Conservation (phyloP, 1,140 invertebrate species). For the Hycleus cichorii region DNA sequence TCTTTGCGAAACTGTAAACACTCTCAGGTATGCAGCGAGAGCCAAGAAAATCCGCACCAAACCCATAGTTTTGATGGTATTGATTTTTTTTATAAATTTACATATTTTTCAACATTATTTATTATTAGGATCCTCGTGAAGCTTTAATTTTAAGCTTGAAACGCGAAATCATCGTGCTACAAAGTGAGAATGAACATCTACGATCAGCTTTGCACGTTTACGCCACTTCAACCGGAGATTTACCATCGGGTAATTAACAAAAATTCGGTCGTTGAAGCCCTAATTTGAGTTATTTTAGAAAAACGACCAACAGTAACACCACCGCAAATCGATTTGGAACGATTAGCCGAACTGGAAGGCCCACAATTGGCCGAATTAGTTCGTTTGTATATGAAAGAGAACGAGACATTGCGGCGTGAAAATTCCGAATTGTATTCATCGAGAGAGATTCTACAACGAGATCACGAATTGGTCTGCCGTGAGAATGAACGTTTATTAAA, state of each 20-base stretch:
- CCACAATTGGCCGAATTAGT: constrained; percentile 66
- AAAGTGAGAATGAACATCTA: constrained; percentile 88
- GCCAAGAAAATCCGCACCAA: constrained; percentile 85
- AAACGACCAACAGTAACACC: constrained; percentile 39
- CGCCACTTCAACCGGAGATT: constrained; percentile 10
- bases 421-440: constrained; percentile 78
- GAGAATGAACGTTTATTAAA: constrained; percentile 84
- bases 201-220: constrained; percentile 53
- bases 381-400: constrained; percentile 74
- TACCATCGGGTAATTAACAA: constrained; percentile 1
- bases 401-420: constrained; percentile 75
- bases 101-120: not conserved
- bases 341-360: constrained; percentile 62
- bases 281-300: constrained; percentile 18
- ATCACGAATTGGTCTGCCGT: constrained; percentile 81
- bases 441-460: constrained; percentile 70
- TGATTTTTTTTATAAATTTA: not conserved
- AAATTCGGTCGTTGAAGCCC: too few species aligned
- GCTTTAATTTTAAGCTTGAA: constrained; percentile 85
- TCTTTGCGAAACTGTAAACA: constrained; percentile 84
- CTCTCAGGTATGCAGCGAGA: constrained; percentile 77
- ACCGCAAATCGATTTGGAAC: constrained; percentile 59
- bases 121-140: constrained; percentile 76
- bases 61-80: constrained; percentile 86
- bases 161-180: constrained; percentile 77